Percentiles rank a stretch among this genome's conserved stretches.
Evolutionary conservation across 2,113 vertebrate genomes (phyloP).

Genomic region (Pitta sordida): DNA sequence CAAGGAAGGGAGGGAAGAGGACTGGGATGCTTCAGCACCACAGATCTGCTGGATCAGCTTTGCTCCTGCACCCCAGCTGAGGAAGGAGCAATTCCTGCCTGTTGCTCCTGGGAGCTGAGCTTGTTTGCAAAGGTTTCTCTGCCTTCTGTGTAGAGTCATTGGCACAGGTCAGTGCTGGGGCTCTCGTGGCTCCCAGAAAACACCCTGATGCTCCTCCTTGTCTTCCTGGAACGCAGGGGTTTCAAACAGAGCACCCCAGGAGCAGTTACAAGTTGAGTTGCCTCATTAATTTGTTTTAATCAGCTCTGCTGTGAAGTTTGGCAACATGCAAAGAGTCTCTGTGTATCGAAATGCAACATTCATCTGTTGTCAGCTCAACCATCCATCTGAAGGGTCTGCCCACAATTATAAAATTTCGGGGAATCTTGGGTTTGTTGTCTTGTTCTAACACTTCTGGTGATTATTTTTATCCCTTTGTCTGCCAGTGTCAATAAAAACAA

Average conservation of each 20-base stretch:
- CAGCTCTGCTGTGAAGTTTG: neutral
- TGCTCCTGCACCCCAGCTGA: neutral
- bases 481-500: neutral
- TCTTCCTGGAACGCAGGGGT: neutral
- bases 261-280: neutral
- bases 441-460: neutral
- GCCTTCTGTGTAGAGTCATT: neutral
- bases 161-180: neutral
- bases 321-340: neutral
- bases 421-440: neutral
- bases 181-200: neutral
- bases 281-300: neutral
- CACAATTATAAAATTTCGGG: neutral
- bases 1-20: neutral
- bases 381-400: neutral
- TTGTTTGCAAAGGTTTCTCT: rapidly evolving
- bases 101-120: neutral
- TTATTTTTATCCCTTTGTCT: constrained; percentile 45
- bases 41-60: neutral
- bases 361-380: neutral
- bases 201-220: rapidly evolving
- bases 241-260: neutral
- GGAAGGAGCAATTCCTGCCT: neutral
- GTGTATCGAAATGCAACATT: rapidly evolving
- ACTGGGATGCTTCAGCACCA: neutral